phyloP scores from a whole-genome alignment of 2,113 vertebrate genomes.

The Spermophilus dauricus region DNA sequence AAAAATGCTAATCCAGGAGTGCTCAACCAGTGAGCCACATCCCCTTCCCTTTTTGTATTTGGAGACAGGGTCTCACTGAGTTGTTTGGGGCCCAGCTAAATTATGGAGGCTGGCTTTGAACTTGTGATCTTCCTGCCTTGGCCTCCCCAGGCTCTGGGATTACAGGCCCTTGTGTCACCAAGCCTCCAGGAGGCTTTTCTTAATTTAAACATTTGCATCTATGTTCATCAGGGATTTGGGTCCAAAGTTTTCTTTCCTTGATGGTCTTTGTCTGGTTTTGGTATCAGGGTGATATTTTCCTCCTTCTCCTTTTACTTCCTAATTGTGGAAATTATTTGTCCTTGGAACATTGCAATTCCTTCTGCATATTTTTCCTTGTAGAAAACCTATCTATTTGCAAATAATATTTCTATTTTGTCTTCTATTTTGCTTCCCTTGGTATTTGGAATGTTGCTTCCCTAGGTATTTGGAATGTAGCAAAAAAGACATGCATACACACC shows the following conservation, averaged over 20 bases:
- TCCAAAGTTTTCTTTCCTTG: too few species aligned
- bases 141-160: too few species aligned
- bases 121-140: too few species aligned
- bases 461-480: not conserved
- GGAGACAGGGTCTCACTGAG: too few species aligned
- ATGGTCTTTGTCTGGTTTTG: too few species aligned
- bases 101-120: too few species aligned
- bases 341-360: slow-evolving; percentile 1
- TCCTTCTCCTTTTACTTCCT: not conserved
- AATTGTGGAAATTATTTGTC: slow-evolving; percentile 32
- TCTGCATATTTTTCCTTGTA: not conserved
- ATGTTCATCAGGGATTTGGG: too few species aligned
- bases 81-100: too few species aligned
- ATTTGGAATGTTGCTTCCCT: not conserved
- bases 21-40: too few species aligned
- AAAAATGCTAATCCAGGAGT: slow-evolving; percentile 26
- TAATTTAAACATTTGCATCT: not conserved
- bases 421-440: not conserved
- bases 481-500: not conserved
- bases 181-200: not conserved
- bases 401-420: slow-evolving; percentile 51
- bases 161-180: too few species aligned
- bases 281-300: too few species aligned
- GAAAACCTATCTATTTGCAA: slow-evolving; percentile 51
- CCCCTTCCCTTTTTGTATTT: too few species aligned